These are phyloP conservation scores for Siniperca obscura DNA, from an alignment of 2,797 vertebrate species.

Conservation along the genomic window DNA sequence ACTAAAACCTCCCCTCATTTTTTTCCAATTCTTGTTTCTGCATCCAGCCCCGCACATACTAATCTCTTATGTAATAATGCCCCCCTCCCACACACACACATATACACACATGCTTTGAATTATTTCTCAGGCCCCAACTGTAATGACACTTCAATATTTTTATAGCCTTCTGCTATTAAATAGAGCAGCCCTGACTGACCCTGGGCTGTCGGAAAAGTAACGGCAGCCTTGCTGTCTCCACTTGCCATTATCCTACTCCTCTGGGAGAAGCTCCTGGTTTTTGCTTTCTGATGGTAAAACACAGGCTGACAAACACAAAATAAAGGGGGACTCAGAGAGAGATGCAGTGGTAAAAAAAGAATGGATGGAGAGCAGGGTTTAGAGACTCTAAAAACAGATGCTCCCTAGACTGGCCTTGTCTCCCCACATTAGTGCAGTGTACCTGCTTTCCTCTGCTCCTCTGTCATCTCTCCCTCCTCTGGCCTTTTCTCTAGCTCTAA, in stretches of 20 bases:
- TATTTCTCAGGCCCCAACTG: slow-evolving; percentile 56
- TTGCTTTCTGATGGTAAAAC: slow-evolving; percentile 42
- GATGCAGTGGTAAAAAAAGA: slow-evolving; percentile 17
- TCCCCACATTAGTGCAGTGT: slow-evolving; percentile 75
- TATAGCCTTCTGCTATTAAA: slow-evolving; percentile 55
- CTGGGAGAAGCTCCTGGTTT: slow-evolving; percentile 46
- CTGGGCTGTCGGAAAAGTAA: slow-evolving; percentile 43
- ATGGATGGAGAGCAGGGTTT: slow-evolving; percentile 49
- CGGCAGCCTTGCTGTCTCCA: slow-evolving; percentile 46
- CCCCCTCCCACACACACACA: slow-evolving; percentile 20
- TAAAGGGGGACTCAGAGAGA: slow-evolving; percentile 23
- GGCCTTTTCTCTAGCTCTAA: slow-evolving; percentile 26
- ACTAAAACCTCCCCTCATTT: slow-evolving; percentile 37
- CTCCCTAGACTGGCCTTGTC: slow-evolving; percentile 73
- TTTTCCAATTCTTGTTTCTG: slow-evolving; percentile 48
- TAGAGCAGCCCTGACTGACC: slow-evolving; percentile 48
- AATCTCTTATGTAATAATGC: slow-evolving; percentile 64
- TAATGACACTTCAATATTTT: slow-evolving; percentile 70
- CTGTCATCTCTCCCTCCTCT: slow-evolving; percentile 20
- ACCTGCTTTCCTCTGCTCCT: slow-evolving; percentile 39
- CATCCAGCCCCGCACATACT: slow-evolving; percentile 41
- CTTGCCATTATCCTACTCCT: slow-evolving; percentile 36
- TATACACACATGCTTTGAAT: slow-evolving; percentile 52
- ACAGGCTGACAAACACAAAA: slow-evolving; percentile 11
- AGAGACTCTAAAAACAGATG: slow-evolving; percentile 77